phyloP scores from a whole-genome alignment of 2,113 vertebrate genomes.

The Corydoras sp. region DNA sequence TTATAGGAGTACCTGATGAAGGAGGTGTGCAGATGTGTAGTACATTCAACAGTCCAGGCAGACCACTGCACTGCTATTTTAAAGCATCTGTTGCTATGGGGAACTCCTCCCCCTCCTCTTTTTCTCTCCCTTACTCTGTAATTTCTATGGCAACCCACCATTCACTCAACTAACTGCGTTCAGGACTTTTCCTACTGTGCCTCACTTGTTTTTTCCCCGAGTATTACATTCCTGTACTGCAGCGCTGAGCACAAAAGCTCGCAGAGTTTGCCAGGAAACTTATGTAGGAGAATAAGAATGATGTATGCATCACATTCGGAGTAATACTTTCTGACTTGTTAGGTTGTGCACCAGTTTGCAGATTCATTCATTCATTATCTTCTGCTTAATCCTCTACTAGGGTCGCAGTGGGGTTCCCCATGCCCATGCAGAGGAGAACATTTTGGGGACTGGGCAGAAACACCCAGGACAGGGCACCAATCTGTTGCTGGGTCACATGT shows the following conservation, averaged over 20 bases:
- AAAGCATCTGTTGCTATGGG: conserved; percentile 55
- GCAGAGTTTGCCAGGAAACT: no score
- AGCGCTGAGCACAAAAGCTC: not conserved
- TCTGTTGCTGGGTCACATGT: no score
- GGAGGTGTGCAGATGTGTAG: conserved; percentile 4
- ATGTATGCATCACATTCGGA: no score
- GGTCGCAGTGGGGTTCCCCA: no score
- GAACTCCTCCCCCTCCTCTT: conserved; percentile 34
- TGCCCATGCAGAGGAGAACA: no score
- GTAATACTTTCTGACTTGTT: no score
- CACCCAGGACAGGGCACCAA: no score
- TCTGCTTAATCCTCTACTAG: no score
- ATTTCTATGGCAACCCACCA: conserved; percentile 56
- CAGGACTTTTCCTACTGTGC: conserved; percentile 32
- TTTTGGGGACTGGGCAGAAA: no score
- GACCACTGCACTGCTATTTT: conserved; percentile 48
- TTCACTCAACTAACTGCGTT: conserved; percentile 38
- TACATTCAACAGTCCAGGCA: conserved; percentile 34
- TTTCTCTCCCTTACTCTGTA: conserved; percentile 22
- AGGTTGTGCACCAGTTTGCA: no score
- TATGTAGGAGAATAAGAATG: no score
- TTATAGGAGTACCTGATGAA: not conserved
- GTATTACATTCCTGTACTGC: conserved; percentile 27
- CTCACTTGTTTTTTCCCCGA: conserved; percentile 14
- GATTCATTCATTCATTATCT: no score